Evolutionary conservation across 2,113 vertebrate genomes (phyloP).

Genomic region (Lagopus leucura): DNA sequence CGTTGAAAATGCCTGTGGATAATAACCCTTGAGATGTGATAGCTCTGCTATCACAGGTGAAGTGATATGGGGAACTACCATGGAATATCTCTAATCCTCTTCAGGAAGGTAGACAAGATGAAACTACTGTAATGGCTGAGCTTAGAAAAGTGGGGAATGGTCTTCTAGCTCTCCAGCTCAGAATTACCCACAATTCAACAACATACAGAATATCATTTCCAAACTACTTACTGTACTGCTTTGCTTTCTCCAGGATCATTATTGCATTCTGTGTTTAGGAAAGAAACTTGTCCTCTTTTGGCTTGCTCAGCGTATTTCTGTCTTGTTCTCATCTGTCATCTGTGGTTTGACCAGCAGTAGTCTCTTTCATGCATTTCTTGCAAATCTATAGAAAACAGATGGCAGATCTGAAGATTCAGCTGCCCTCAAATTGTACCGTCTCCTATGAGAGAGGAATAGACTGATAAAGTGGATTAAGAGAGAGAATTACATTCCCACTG

Average conservation of each 20-base stretch:
- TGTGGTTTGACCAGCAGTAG: not conserved
- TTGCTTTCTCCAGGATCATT: not conserved
- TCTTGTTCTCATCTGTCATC: not conserved
- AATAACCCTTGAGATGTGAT: not conserved
- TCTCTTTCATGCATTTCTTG: not conserved
- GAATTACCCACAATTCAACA: not conserved
- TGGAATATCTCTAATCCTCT: not conserved
- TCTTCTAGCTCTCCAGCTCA: not conserved
- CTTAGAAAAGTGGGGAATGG: not conserved
- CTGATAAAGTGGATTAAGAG: not conserved
- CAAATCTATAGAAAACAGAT: not conserved
- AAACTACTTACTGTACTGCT: not conserved
- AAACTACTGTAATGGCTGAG: not conserved
- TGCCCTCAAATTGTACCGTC: not conserved
- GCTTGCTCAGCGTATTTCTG: conserved; percentile 18
- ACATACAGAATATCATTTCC: not conserved
- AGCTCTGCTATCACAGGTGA: not conserved
- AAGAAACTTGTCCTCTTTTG: not conserved
- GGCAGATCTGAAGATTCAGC: conserved; percentile 12
- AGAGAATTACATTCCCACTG: not conserved
- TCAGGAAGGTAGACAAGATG: not conserved
- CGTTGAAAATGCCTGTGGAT: not conserved
- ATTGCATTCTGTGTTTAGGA: not conserved
- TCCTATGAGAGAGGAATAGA: not conserved
- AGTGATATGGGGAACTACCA: rapidly evolving